Evolutionary conservation across 2,797 vertebrate species (phyloP).

Genomic region (Sparidentex hasta): DNA sequence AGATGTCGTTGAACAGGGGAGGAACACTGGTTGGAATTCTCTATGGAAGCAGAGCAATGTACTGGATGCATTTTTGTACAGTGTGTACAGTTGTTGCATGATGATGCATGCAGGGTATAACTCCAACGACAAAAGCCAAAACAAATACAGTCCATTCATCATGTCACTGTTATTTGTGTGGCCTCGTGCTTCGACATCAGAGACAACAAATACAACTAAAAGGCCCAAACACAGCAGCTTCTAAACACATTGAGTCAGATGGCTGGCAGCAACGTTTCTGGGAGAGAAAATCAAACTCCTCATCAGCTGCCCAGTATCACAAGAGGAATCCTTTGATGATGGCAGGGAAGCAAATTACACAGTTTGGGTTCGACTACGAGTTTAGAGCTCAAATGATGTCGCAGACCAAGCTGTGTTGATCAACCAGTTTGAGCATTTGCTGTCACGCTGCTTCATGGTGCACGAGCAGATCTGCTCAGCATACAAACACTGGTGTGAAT

Average conservation of each 20-base stretch:
- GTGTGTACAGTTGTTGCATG: no score
- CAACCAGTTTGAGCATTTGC: constrained; percentile 20
- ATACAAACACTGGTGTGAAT: constrained; percentile 24
- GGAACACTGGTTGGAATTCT: background rate
- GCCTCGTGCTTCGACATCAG: constrained; percentile 1
- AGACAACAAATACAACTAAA: constrained; percentile 38
- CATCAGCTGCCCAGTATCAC: constrained; percentile 42
- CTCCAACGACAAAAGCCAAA: constrained; percentile 9
- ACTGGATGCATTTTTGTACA: background rate
- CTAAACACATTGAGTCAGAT: constrained; percentile 42
- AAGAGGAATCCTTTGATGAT: constrained; percentile 29
- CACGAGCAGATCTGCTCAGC: constrained; percentile 33
- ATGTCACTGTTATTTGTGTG: constrained; percentile 5
- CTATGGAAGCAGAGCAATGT: background rate
- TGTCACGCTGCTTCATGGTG: constrained; percentile 8
- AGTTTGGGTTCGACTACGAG: constrained; percentile 29
- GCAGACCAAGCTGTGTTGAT: constrained; percentile 26
- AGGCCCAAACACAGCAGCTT: constrained; percentile 44
- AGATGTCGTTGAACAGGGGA: background rate
- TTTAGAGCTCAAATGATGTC: constrained; percentile 27
- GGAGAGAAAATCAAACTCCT: constrained; percentile 41
- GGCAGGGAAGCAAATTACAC: constrained; percentile 43
- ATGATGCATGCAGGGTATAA: background rate
- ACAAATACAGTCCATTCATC: constrained; percentile 13
- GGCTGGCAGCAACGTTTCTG: constrained; percentile 36